Evolutionary conservation across 2,113 vertebrate genomes (phyloP).

Genomic region (Notarius lentiginosus): DNA sequence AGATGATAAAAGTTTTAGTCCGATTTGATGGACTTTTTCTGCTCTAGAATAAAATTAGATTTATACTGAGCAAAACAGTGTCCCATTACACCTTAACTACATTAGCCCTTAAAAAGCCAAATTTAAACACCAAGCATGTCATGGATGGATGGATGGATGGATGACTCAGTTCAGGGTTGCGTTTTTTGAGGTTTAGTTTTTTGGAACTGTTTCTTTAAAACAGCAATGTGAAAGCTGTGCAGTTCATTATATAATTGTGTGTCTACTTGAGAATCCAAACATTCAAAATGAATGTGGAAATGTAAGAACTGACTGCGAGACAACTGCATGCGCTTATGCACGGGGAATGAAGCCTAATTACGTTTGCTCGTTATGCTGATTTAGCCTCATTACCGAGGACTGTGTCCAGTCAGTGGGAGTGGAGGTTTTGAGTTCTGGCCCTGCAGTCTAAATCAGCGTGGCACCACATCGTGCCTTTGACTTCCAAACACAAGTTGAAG

Average conservation of each 20-base stretch:
- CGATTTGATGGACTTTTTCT: background rate
- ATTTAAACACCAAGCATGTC: background rate
- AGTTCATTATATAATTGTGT: background rate
- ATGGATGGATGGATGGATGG: background rate
- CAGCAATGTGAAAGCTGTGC: background rate
- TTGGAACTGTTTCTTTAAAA: background rate
- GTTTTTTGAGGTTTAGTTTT: too few species aligned
- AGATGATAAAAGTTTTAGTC: too few species aligned
- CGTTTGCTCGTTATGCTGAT: slow-evolving; percentile 32
- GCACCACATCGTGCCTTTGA: slow-evolving; percentile 24
- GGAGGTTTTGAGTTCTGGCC: background rate
- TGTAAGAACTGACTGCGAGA: slow-evolving; percentile 2
- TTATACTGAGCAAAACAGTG: background rate
- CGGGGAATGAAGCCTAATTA: slow-evolving; percentile 7
- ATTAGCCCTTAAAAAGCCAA: background rate
- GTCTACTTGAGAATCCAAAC: background rate
- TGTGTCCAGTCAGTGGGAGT: slow-evolving; percentile 20
- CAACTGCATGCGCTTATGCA: background rate
- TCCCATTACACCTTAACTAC: background rate
- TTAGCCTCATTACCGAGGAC: slow-evolving; percentile 2
- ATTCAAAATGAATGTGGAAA: background rate
- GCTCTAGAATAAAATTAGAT: background rate
- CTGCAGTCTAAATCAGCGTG: slow-evolving; percentile 19
- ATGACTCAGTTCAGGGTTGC: too few species aligned
- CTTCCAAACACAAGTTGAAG: slow-evolving; percentile 46